Evolutionary conservation across 2,888 invertebrate species (phyloP).

Genomic region (Linyphia triangularis): DNA sequence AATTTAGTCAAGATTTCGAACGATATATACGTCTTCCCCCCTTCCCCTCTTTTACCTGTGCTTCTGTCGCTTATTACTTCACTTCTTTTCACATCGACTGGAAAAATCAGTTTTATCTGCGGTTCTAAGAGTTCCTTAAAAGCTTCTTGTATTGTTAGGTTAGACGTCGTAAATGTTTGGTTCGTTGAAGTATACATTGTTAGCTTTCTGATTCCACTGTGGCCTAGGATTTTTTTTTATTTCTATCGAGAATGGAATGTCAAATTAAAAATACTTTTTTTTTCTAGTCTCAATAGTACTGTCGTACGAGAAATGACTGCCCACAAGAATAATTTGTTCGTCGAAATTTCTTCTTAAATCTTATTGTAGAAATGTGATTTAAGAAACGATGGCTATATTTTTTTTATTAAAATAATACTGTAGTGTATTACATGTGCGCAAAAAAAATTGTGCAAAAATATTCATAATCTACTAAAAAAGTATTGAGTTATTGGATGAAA

Average conservation of each 20-base stretch:
- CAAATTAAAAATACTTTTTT: too few species aligned
- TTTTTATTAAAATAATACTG: too few species aligned
- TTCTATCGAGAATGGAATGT: background rate
- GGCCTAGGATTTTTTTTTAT: background rate
- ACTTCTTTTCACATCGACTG: background rate
- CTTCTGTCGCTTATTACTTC: background rate
- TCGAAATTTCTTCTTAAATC: too few species aligned
- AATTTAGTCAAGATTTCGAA: conserved; percentile 12
- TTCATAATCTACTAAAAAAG: too few species aligned
- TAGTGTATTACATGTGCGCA: too few species aligned
- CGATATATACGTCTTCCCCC: background rate
- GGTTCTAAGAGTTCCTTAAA: conserved; percentile 1
- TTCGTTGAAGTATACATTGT: background rate
- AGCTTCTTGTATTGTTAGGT: conserved; percentile 5
- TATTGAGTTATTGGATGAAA: too few species aligned
- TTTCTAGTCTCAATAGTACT: too few species aligned
- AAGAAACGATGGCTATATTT: too few species aligned
- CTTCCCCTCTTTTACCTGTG: background rate
- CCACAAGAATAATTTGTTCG: too few species aligned
- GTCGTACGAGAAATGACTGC: too few species aligned
- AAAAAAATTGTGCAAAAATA: too few species aligned
- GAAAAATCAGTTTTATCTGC: conserved; percentile 29
- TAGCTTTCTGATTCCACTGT: conserved; percentile 15
- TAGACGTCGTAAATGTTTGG: background rate
- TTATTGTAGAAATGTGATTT: too few species aligned